A percentile compares a stretch with the other conserved stretches of the same genome.
phyloP scores from a whole-genome alignment of 2,797 vertebrate species.

The Sylvilagus floridanus region DNA sequence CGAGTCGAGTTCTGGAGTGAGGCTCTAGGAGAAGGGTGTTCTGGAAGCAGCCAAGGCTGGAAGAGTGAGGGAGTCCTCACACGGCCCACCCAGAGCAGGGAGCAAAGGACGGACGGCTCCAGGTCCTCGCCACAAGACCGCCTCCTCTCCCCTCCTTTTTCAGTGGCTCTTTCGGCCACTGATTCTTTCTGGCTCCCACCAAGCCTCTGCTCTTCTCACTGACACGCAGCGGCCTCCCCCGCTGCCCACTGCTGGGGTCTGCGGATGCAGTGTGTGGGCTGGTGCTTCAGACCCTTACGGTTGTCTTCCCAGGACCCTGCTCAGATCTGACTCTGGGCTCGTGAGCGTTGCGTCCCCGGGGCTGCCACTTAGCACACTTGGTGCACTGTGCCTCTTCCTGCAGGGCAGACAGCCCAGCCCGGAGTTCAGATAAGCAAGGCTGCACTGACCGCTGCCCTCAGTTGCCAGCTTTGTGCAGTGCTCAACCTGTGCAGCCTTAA shows the following conservation, averaged over 20 bases:
- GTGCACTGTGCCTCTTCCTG: background rate
- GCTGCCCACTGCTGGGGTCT: background rate
- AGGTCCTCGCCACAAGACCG: background rate
- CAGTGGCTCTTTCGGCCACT: background rate
- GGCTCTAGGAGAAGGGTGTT: background rate
- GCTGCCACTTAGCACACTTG: background rate
- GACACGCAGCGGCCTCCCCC: background rate
- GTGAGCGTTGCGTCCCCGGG: background rate
- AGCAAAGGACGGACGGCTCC: background rate
- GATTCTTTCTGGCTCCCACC: constrained; percentile 14
- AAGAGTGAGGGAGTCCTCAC: background rate
- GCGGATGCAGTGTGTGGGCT: background rate
- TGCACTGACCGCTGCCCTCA: background rate
- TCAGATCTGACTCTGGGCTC: background rate
- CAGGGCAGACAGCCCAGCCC: background rate
- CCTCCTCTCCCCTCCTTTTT: background rate
- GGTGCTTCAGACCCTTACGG: background rate
- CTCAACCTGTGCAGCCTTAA: background rate
- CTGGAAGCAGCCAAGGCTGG: background rate
- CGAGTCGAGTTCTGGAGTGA: background rate
- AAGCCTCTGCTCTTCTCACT: background rate
- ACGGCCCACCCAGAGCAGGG: no score
- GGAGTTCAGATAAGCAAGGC: background rate
- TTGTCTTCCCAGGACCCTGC: background rate
- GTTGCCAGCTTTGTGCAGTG: background rate